Percentiles rank a stretch among this genome's conserved stretches.
Conservation (phyloP, 2,888 invertebrate species). For the Synanthedon vespiformis region DNA sequence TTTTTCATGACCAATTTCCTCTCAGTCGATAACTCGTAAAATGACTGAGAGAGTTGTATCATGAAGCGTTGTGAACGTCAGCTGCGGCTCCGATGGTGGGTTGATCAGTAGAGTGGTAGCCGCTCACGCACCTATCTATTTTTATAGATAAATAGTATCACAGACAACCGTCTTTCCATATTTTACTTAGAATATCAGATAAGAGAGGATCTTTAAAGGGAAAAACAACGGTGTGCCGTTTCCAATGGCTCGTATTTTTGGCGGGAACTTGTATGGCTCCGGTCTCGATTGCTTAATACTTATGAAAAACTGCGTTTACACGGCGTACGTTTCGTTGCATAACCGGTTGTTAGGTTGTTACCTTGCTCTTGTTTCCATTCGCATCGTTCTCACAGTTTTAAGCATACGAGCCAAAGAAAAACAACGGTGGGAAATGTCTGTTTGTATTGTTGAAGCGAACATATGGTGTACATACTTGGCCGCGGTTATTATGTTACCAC, state of each 20-base stretch:
- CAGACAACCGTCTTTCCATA: no score
- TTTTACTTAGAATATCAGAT: no score
- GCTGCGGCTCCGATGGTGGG: no score
- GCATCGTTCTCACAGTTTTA: constrained; percentile 40
- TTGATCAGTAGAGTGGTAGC: no score
- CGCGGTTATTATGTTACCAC: constrained; percentile 6
- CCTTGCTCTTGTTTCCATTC: constrained; percentile 42
- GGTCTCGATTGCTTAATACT: not conserved
- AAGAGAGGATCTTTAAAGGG: not conserved
- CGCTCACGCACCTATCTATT: no score
- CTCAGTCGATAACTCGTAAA: no score
- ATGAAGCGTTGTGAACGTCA: no score
- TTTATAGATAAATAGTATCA: no score
- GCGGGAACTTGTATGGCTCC: no score
- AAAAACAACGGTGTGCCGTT: not conserved
- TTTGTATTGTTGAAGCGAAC: constrained; percentile 20
- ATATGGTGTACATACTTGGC: constrained; percentile 15
- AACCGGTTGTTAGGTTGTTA: constrained; percentile 50
- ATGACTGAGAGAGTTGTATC: no score
- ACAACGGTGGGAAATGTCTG: constrained; percentile 43
- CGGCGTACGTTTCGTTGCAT: constrained; percentile 34
- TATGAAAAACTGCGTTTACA: not conserved
- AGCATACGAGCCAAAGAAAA: constrained; percentile 32
- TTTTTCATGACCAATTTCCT: no score
- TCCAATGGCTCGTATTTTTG: no score